These are phyloP conservation scores for Andrena camellia DNA, from an alignment of 2,888 invertebrate genomes.

Conservation along the genomic window DNA sequence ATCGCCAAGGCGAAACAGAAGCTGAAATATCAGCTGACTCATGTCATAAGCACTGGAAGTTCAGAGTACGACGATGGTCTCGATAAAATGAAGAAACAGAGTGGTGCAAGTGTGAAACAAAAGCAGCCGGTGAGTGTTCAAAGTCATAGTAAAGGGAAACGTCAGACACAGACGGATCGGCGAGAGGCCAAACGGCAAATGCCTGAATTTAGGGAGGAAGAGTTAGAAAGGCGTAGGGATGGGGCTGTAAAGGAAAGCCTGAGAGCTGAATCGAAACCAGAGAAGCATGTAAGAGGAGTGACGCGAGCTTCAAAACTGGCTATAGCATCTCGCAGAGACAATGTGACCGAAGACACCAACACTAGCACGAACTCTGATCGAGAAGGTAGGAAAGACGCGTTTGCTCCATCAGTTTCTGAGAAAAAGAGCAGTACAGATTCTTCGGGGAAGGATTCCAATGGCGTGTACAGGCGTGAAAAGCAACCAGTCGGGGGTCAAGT, in stretches of 20 bases:
- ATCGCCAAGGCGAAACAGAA: conserved; percentile 64
- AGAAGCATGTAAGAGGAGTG: conserved; percentile 26
- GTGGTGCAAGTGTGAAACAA: conserved; percentile 39
- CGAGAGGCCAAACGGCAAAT: conserved; percentile 57
- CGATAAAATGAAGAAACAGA: conserved; percentile 67
- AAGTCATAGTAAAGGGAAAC: conserved; percentile 62
- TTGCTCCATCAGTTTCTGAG: conserved; percentile 15
- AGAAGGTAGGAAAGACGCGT: conserved; percentile 35
- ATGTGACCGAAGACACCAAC: conserved; percentile 55
- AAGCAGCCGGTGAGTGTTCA: conserved; percentile 44
- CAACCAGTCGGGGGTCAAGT: background rate
- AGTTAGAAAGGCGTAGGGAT: conserved; percentile 44
- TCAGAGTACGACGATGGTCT: conserved; percentile 76
- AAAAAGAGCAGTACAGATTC: conserved; percentile 53
- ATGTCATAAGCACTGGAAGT: conserved; percentile 75
- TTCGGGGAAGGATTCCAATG: conserved; percentile 33
- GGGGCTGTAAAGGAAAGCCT: conserved; percentile 21
- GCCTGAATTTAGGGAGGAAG: conserved; percentile 31
- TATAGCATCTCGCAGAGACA: conserved; percentile 37
- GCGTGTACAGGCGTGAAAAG: background rate
- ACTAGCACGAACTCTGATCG: conserved; percentile 58
- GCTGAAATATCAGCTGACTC: conserved; percentile 72
- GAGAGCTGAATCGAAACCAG: conserved; percentile 31
- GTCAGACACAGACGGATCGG: conserved; percentile 60
- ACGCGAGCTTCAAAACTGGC: conserved; percentile 40